Evolutionary conservation across 2,113 vertebrate genomes (phyloP).

Genomic region (Mystacornis crossleyi): DNA sequence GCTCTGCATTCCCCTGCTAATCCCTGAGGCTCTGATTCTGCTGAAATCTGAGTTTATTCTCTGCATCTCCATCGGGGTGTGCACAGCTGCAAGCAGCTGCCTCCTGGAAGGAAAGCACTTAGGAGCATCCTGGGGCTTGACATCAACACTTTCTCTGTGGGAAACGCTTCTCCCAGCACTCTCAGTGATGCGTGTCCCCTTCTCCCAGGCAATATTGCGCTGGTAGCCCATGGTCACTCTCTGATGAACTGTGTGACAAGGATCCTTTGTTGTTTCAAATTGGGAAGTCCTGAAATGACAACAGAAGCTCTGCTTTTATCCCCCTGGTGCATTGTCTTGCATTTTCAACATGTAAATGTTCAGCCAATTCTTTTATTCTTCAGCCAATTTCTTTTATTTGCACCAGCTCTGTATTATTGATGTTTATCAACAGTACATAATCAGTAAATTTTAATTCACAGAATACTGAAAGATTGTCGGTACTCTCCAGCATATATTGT

Average conservation of each 20-base stretch:
- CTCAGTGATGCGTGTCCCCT: background rate
- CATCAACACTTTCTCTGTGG: background rate
- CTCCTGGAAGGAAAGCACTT: background rate
- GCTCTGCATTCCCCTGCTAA: background rate
- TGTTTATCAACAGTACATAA: background rate
- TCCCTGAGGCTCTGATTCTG: background rate
- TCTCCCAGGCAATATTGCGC: background rate
- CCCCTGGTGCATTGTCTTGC: background rate
- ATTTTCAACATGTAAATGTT: background rate
- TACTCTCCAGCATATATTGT: background rate
- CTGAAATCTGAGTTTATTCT: background rate
- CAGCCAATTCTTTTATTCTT: background rate
- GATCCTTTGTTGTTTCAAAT: background rate
- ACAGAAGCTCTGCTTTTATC: background rate
- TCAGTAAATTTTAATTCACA: background rate
- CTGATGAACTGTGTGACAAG: background rate
- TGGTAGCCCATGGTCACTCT: background rate
- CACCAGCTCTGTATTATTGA: background rate
- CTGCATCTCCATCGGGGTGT: fast-evolving
- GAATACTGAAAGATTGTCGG: background rate
- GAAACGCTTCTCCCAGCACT: fast-evolving
- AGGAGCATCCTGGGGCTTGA: background rate
- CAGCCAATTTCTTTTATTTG: background rate
- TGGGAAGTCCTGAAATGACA: background rate
- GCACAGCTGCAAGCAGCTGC: background rate